Evolutionary conservation across 2,888 invertebrate genomes (phyloP).

Genomic region (Melanchra persicariae): DNA sequence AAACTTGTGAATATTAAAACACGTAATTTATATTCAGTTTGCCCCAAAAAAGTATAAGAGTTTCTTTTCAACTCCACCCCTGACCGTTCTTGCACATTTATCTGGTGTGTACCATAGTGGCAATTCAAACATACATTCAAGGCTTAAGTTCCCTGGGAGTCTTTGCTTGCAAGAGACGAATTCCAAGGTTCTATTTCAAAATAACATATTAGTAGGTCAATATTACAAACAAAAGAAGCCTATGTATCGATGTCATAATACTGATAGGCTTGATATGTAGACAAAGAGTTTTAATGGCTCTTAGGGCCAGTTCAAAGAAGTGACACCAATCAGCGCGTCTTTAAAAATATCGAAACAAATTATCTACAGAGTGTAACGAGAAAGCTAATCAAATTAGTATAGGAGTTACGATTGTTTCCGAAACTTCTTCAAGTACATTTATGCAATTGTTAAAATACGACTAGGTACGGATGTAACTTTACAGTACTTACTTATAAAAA

Average conservation of each 20-base stretch:
- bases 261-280: conserved; percentile 11
- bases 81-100: too few species aligned
- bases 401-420: too few species aligned
- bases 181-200: conserved; percentile 28
- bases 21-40: too few species aligned
- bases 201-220: conserved; percentile 5
- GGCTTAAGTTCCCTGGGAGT: background rate
- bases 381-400: too few species aligned
- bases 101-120: too few species aligned
- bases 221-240: conserved; percentile 33
- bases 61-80: too few species aligned
- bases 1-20: too few species aligned
- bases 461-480: background rate
- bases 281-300: conserved; percentile 25
- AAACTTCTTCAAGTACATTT: too few species aligned
- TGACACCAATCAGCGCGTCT: background rate
- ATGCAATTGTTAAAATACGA: too few species aligned
- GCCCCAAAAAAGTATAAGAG: too few species aligned
- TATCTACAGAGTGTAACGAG: background rate
- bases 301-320: background rate
- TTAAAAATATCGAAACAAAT: background rate
- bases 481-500: background rate
- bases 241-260: conserved; percentile 20
- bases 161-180: conserved; percentile 7
- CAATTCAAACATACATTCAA: background rate